Conservation (phyloP, 53 echinoderm and acorn worm genomes). For the Paelopatides confundens region DNA sequence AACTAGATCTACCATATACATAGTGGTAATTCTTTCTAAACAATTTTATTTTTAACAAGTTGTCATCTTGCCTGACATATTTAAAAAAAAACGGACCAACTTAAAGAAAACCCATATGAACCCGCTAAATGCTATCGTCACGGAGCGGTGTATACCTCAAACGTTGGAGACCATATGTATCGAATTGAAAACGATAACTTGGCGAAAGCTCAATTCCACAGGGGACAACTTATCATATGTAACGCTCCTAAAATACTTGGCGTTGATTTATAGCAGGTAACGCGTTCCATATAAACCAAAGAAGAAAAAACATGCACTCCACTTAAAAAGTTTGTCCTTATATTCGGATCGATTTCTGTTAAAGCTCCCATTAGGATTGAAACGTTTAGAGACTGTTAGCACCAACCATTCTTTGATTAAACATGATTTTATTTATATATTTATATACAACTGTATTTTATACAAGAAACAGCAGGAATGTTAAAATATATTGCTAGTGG, state of each 20-base stretch:
- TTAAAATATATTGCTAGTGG: too few relatives aligned
- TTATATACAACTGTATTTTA: too few relatives aligned
- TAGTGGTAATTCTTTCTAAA: neutral
- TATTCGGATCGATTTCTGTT: neutral
- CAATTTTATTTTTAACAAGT: neutral
- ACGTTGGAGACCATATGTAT: constrained; percentile 18
- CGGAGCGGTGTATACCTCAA: constrained; percentile 20
- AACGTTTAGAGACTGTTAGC: neutral
- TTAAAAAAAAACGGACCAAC: neutral
- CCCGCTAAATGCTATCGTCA: constrained; percentile 10
- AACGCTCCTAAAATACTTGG: constrained; percentile 2
- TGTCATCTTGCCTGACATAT: neutral
- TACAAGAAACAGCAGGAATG: too few relatives aligned
- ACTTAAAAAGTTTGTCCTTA: too few relatives aligned
- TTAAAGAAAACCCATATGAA: constrained; percentile 6
- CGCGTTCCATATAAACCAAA: too few relatives aligned
- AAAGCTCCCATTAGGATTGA: neutral
- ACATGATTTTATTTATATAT: neutral
- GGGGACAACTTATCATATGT: constrained; percentile 10
- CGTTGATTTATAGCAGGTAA: constrained; percentile 11
- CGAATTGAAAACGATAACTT: constrained; percentile 30
- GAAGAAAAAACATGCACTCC: too few relatives aligned
- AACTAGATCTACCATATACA: neutral
- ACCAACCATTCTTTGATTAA: neutral
- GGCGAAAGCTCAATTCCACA: constrained; percentile 1